Percentiles rank a stretch among this genome's conserved stretches.
These are phyloP conservation scores for Galbula dea DNA, from an alignment of 2,113 vertebrate species.

Conservation along the genomic window DNA sequence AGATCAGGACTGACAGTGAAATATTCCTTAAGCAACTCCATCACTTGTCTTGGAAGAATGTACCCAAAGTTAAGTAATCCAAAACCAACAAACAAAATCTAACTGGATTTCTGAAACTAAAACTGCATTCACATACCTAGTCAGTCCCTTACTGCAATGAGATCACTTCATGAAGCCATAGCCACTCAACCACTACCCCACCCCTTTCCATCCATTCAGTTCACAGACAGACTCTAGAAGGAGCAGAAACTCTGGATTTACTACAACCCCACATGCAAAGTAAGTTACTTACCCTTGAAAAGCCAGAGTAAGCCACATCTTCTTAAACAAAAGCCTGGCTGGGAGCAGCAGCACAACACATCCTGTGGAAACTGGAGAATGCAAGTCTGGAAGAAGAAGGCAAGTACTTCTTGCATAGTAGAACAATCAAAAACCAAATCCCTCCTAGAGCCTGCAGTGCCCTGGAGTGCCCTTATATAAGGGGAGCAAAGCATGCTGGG, in stretches of 20 bases:
- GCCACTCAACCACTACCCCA: neutral
- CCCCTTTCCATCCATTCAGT: no score
- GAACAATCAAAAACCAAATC: accelerated
- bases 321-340: neutral
- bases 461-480: neutral
- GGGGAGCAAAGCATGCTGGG: neutral
- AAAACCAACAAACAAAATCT: neutral
- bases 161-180: neutral
- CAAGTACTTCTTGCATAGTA: accelerated
- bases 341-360: neutral
- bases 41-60: neutral
- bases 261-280: neutral
- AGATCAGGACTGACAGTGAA: neutral
- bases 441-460: neutral
- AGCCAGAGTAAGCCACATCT: neutral
- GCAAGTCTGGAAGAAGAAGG: neutral
- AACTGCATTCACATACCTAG: neutral
- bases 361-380: neutral
- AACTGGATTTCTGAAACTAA: neutral
- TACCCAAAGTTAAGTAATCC: neutral
- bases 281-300: neutral
- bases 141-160: neutral
- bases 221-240: neutral
- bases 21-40: neutral
- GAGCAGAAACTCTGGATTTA: neutral